phyloP scores from a whole-genome alignment of 1,140 invertebrate genomes.

The Acromyrmex echinatior region DNA sequence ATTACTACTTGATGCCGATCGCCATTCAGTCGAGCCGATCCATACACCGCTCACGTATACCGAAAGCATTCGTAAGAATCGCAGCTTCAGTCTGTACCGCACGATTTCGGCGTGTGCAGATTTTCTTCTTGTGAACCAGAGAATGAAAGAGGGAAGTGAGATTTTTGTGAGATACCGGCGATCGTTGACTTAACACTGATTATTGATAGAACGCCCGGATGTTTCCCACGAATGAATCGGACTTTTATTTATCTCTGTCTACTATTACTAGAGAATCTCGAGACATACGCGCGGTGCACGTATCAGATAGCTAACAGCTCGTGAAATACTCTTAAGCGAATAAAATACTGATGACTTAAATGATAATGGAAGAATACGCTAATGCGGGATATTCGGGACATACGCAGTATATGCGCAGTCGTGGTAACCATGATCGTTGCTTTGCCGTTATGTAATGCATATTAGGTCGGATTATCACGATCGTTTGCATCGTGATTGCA shows the following conservation, averaged over 20 bases:
- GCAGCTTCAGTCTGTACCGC: constrained; percentile 75
- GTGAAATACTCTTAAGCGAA: constrained; percentile 49
- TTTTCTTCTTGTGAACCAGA: constrained; percentile 2
- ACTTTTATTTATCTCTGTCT: constrained; percentile 18
- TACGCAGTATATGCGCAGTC: background rate
- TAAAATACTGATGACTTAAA: constrained; percentile 14
- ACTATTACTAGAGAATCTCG: constrained; percentile 20
- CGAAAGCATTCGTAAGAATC: constrained; percentile 81
- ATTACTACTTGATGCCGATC: constrained; percentile 85
- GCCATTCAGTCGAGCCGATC: constrained; percentile 79
- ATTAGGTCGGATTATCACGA: constrained; percentile 17
- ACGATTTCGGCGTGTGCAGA: constrained; percentile 64
- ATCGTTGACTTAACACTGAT: constrained; percentile 44
- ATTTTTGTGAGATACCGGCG: constrained; percentile 8
- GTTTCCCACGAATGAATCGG: constrained; percentile 47
- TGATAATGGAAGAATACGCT: constrained; percentile 31
- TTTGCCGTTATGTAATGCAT: constrained; percentile 22
- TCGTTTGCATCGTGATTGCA: constrained; percentile 26
- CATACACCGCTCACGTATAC: constrained; percentile 82
- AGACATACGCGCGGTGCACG: background rate
- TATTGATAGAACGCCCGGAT: constrained; percentile 51
- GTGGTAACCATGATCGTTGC: background rate
- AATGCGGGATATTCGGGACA: constrained; percentile 46
- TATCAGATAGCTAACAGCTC: constrained; percentile 54
- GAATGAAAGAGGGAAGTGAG: constrained; percentile 19